Evolutionary conservation across 2,113 vertebrate species (phyloP).

Genomic region (Mesocricetus auratus): DNA sequence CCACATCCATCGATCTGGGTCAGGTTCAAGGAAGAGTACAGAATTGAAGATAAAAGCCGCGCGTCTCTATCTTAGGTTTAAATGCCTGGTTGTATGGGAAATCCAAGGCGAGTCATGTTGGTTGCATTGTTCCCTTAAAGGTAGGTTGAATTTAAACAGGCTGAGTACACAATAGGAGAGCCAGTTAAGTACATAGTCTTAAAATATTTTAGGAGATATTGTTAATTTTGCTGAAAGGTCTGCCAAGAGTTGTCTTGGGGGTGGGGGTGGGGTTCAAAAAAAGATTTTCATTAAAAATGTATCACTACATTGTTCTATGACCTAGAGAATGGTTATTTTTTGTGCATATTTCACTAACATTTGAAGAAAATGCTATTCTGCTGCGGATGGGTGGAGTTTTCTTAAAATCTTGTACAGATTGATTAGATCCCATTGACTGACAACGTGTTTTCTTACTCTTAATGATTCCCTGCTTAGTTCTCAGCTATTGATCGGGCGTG

Average conservation of each 20-base stretch:
- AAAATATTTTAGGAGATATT: background rate
- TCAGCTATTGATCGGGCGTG: background rate
- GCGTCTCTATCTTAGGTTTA: background rate
- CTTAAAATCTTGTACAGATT: background rate
- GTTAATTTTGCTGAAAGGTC: background rate
- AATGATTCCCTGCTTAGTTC: background rate
- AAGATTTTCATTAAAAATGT: background rate
- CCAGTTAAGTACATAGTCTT: background rate
- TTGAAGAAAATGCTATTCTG: constrained; percentile 27
- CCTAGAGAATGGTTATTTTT: background rate
- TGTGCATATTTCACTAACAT: background rate
- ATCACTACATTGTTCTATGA: background rate
- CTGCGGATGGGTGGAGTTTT: background rate
- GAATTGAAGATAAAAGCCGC: background rate
- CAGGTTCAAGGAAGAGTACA: background rate
- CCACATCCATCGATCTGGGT: background rate
- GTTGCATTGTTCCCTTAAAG: background rate
- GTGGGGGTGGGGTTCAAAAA: background rate
- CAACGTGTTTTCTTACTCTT: background rate
- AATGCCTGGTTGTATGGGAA: background rate
- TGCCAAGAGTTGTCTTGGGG: background rate
- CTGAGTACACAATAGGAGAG: background rate
- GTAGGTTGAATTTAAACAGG: background rate
- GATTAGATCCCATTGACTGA: background rate
- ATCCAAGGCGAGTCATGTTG: background rate